Conservation (phyloP, 2,888 invertebrate genomes). For the Heliconius cydno region DNA sequence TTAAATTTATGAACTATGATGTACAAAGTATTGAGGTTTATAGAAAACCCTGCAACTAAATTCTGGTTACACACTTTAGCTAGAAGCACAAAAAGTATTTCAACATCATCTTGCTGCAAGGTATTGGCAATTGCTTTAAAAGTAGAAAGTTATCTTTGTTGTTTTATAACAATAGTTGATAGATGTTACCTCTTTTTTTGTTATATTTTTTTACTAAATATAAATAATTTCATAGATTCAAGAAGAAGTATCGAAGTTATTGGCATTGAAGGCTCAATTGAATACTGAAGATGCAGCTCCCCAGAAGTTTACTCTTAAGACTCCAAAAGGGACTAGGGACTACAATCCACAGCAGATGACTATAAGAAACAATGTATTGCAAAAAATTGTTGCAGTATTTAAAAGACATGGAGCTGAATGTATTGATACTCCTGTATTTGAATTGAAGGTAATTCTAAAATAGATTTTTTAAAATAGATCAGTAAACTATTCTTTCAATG, state of each 20-base stretch:
- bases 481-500: background rate
- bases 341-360: slow-evolving; percentile 98
- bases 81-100: slow-evolving; percentile 67
- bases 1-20: slow-evolving; percentile 65
- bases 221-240: slow-evolving; percentile 86
- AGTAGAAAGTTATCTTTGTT: slow-evolving; percentile 30
- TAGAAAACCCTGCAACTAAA: slow-evolving; percentile 58
- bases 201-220: slow-evolving; percentile 37
- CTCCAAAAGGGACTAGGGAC: slow-evolving; percentile 97
- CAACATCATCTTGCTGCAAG: slow-evolving; percentile 74
- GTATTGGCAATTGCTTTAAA: slow-evolving; percentile 58
- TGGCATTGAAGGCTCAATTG: slow-evolving; percentile 91
- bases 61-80: slow-evolving; percentile 62
- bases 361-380: slow-evolving; percentile 92
- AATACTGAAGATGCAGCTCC: slow-evolving; percentile 81
- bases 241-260: slow-evolving; percentile 91
- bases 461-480: too few species aligned
- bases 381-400: slow-evolving; percentile 94
- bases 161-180: slow-evolving; percentile 2
- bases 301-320: slow-evolving; percentile 94
- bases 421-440: slow-evolving; percentile 99
- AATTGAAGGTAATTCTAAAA: slow-evolving; percentile 89
- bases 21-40: slow-evolving; percentile 61
- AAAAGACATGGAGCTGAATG: slow-evolving; percentile 98
- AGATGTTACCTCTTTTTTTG: background rate